Conservation (phyloP, 2,113 vertebrate genomes). For the Aphyosemion australe region DNA sequence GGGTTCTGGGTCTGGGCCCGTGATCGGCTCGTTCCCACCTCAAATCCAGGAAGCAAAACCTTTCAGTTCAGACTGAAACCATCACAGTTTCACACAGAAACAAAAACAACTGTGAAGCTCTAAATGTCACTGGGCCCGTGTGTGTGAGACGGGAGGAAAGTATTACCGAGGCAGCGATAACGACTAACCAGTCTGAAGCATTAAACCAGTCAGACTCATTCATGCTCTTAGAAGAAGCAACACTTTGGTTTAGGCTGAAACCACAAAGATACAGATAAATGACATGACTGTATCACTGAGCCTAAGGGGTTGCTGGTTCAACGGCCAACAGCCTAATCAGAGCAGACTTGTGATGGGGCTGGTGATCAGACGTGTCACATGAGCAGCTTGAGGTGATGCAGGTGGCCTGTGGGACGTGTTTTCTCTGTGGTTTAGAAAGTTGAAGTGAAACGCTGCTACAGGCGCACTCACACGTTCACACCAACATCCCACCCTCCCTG, state of each 20-base stretch:
- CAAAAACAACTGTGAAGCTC: neutral
- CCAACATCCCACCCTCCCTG: neutral
- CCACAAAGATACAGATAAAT: too few species aligned
- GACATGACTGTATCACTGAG: too few species aligned
- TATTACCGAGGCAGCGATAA: too few species aligned
- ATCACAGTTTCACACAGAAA: neutral
- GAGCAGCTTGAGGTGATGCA: neutral
- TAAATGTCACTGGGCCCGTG: neutral
- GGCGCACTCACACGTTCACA: neutral
- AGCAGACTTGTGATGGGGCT: neutral
- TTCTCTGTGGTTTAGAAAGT: constrained; percentile 41
- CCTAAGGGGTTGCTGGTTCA: neutral
- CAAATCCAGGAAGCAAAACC: constrained; percentile 46
- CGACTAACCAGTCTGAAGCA: too few species aligned
- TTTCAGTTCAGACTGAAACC: constrained; percentile 55
- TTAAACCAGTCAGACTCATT: too few species aligned
- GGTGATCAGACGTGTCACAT: neutral
- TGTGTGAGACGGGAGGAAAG: too few species aligned
- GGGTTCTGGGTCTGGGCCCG: neutral
- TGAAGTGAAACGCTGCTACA: neutral
- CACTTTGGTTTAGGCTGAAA: neutral
- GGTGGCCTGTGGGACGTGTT: constrained; percentile 17
- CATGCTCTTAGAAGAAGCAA: neutral
- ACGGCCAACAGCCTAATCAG: neutral
- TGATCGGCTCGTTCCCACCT: neutral